Percentiles rank a stretch among this genome's conserved stretches.
Evolutionary conservation across 2,113 vertebrate species (phyloP).

Genomic region (Aplodontia rufa): DNA sequence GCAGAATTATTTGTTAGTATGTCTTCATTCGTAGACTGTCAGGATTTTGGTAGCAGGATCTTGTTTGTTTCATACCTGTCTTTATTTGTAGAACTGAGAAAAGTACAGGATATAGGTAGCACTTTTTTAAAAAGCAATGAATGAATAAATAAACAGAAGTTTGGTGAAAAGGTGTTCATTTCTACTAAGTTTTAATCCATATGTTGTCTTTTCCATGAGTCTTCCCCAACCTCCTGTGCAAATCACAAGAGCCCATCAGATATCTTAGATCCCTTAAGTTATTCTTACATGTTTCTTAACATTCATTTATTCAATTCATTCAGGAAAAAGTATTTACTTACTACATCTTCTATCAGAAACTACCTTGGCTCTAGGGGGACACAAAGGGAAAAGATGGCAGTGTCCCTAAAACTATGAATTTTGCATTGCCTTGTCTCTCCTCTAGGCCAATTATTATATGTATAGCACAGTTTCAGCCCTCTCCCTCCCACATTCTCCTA

Average conservation of each 20-base stretch:
- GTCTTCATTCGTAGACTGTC: too few relatives aligned
- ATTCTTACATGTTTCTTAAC: not conserved
- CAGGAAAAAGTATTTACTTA: not conserved
- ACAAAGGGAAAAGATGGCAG: not conserved
- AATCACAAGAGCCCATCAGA: not conserved
- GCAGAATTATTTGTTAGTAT: too few relatives aligned
- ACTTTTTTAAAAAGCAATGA: too few relatives aligned
- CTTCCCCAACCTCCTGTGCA: too few relatives aligned
- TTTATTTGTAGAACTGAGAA: too few relatives aligned
- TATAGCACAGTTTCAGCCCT: not conserved
- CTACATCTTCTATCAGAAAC: not conserved
- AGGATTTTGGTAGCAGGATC: too few relatives aligned
- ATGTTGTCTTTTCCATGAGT: too few relatives aligned
- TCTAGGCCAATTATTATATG: not conserved
- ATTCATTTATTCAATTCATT: not conserved
- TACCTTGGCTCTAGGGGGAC: not conserved
- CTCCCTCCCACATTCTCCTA: not conserved
- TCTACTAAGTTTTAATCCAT: too few relatives aligned
- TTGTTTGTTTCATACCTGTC: too few relatives aligned
- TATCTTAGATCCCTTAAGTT: not conserved
- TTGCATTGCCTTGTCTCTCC: not conserved
- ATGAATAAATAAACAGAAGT: too few relatives aligned
- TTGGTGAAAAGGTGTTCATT: too few relatives aligned
- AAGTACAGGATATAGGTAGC: too few relatives aligned
- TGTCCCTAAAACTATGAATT: not conserved